Conservation (phyloP, 2,888 invertebrate species). For the Ectropis crepuscularia region DNA sequence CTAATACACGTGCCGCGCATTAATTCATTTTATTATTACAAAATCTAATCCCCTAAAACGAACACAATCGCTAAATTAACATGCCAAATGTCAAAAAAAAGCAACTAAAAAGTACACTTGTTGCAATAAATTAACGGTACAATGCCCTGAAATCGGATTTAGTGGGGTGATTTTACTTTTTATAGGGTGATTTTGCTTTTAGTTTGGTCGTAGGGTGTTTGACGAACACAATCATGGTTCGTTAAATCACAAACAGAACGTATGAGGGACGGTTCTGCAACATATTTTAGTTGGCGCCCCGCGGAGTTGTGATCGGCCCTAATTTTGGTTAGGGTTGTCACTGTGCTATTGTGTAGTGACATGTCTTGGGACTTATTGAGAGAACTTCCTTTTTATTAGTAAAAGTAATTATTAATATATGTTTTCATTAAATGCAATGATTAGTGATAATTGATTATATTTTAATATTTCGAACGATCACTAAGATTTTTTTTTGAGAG, state of each 20-base stretch:
- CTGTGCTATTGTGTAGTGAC: neutral
- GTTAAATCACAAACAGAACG: constrained; percentile 71
- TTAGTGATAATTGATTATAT: too few species aligned
- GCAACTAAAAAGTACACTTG: constrained; percentile 47
- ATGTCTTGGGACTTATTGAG: too few species aligned
- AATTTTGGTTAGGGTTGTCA: constrained; percentile 42
- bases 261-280: constrained; percentile 53
- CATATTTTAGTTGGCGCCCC: constrained; percentile 63
- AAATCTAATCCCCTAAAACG: constrained; percentile 23
- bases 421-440: too few species aligned
- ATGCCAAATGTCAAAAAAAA: constrained; percentile 37
- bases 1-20: constrained; percentile 16
- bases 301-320: constrained; percentile 54
- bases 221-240: constrained; percentile 74
- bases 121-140: constrained; percentile 63
- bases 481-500: too few species aligned
- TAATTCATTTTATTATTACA: constrained; percentile 12
- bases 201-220: constrained; percentile 58
- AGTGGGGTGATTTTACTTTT: constrained; percentile 55
- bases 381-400: too few species aligned
- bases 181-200: constrained; percentile 38
- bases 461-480: too few species aligned
- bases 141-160: constrained; percentile 70
- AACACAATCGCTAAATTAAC: constrained; percentile 36
- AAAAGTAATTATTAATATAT: too few species aligned